These are phyloP conservation scores for Asteroscopus sphinx DNA, from an alignment of 2,888 invertebrate genomes.

Conservation along the genomic window DNA sequence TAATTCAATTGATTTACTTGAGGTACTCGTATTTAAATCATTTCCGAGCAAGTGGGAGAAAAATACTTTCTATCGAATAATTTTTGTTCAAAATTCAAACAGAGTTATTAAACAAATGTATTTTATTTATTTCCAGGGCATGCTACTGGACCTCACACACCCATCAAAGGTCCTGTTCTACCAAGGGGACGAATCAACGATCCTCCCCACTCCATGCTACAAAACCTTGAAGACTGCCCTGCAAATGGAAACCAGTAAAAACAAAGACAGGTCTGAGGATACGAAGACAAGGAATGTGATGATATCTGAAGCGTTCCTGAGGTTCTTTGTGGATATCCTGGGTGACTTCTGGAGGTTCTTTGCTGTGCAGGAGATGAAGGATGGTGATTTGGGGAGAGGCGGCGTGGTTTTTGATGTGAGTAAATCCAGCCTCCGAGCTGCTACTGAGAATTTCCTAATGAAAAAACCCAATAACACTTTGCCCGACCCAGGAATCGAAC, in stretches of 20 bases:
- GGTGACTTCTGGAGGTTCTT: slow-evolving; percentile 92
- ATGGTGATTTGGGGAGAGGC: slow-evolving; percentile 74
- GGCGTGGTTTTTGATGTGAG: slow-evolving; percentile 83
- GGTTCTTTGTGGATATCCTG: slow-evolving; percentile 94
- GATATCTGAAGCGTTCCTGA: slow-evolving; percentile 93
- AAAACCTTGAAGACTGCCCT: slow-evolving; percentile 91
- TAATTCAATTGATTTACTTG: no score
- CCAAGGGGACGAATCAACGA: slow-evolving; percentile 94
- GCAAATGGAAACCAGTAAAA: slow-evolving; percentile 79
- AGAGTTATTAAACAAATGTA: no score
- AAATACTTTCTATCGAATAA: no score
- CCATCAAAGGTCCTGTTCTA: slow-evolving; percentile 90
- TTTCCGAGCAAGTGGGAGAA: no score
- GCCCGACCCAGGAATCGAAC: no score
- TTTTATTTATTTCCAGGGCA: slow-evolving; percentile 86
- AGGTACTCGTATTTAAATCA: no score
- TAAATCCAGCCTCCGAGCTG: no score
- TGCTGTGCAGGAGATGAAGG: slow-evolving; percentile 69
- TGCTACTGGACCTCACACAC: slow-evolving; percentile 92
- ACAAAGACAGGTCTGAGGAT: slow-evolving; percentile 72
- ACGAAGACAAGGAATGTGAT: slow-evolving; percentile 91
- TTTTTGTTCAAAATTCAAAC: no score
- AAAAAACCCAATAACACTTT: no score
- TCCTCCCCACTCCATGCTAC: slow-evolving; percentile 92
- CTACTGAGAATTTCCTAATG: no score